A percentile compares a stretch with the other conserved stretches of the same genome.
Conservation (phyloP, 2,797 vertebrate species). For the Smutsia temminckii region DNA sequence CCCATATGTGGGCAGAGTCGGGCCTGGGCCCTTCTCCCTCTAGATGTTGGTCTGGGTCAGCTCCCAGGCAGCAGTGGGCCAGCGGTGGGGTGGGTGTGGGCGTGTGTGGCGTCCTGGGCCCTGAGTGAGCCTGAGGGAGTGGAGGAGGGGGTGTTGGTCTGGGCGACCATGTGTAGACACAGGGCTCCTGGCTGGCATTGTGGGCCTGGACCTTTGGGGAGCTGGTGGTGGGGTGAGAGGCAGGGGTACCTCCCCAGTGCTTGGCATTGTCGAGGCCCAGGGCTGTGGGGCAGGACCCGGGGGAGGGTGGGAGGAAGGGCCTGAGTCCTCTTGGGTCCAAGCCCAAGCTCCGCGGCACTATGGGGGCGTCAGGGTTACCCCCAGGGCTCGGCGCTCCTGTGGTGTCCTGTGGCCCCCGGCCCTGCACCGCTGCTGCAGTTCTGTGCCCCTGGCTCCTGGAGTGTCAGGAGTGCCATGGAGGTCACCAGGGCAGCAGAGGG, state of each 20-base stretch:
- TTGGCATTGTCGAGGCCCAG: not conserved
- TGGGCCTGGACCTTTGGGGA: not conserved
- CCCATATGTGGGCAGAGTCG: too few relatives aligned
- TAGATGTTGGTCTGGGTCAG: fast-evolving
- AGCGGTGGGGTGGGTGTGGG: not conserved
- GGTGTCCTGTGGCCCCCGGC: not conserved
- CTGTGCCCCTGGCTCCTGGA: too few relatives aligned
- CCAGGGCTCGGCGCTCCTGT: fast-evolving
- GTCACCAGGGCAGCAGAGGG: not conserved
- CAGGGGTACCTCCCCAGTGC: not conserved
- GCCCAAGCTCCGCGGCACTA: too few relatives aligned
- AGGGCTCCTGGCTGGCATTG: not conserved
- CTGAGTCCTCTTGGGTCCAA: not conserved
- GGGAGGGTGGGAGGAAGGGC: not conserved
- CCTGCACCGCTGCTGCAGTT: not conserved
- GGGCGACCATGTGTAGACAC: not conserved
- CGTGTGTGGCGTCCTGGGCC: not conserved
- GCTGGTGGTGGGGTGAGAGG: not conserved
- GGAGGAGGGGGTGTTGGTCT: not conserved
- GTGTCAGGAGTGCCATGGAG: not conserved
- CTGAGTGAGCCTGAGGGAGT: not conserved
- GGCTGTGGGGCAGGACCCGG: not conserved
- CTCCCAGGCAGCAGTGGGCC: not conserved
- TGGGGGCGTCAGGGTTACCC: not conserved
- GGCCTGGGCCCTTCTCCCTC: not conserved